Base-by-base conservation (phyloP, 2,113 vertebrate genomes). In the Setophaga petechia region DNA sequence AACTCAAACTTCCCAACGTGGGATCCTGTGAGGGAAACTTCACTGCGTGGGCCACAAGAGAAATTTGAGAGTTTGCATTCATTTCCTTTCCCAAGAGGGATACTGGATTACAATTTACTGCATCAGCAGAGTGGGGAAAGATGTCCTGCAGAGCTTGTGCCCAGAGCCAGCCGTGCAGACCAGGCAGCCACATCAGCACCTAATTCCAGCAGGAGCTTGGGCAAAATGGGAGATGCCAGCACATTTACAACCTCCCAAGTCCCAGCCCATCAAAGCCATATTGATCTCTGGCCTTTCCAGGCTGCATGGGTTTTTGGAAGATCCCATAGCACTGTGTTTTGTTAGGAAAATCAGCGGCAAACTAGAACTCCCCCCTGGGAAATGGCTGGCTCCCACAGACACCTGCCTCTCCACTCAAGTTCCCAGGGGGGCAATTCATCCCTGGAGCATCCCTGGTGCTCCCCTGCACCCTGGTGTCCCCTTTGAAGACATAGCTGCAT, bases 401-500 rank as follows among this genome's bases (percentile, higher is more conserved):
- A 1, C 33, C 78, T 90, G 65, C 59, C 47, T 91, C 74, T 57
- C 58, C 21, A 3, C 33, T 41, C 11, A 0, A 3, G 24, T 84
- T 95, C 88, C 83, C 73, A 61, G 82, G 47, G 62, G 67, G 49
- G 41, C 37, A 28, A 14, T 65, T 20, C 65, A 65, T 10, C n/a
- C 54, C 55, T 52, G 63, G 39, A 88, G 82, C 83, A 52, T 35
- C 61, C 61, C 76, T 44, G 49, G 3, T 21, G 84, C 69, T 90
- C n/a, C 51, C 28, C 57, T 74, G 81, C 81, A 49, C 28, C 30
- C 10, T 1, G 27, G 69, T 87, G 89, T 95, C 95, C 94, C 85
- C 80, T 94, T 93, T 94, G 91, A 94, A 97, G 69, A 25, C 76
- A 71, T 89, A 90, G 52, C 88, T 93, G 88, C 92, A 84, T 87